A percentile compares a stretch with the other conserved stretches of the same genome.
Evolutionary conservation across 2,888 invertebrate species (phyloP).

Genomic region (Erebia palarica): DNA sequence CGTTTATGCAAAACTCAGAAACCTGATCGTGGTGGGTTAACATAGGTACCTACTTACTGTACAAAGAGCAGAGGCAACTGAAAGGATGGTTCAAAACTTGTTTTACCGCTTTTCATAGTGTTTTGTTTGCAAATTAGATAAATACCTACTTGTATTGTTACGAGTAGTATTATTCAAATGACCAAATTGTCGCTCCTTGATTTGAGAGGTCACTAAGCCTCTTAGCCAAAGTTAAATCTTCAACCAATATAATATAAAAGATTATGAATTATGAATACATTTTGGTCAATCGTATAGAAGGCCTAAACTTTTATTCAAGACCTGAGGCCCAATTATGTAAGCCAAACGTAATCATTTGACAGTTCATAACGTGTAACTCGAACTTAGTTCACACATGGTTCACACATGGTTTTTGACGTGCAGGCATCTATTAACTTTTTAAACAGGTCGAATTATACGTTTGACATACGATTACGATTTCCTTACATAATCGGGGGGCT

Average conservation of each 20-base stretch:
- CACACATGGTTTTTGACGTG: no score
- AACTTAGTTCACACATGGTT: no score
- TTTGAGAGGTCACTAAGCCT: neutral
- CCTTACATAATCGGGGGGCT: no score
- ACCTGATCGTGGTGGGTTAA: neutral
- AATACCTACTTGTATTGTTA: neutral
- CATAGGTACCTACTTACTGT: neutral
- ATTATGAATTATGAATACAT: neutral
- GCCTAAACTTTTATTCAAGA: no score
- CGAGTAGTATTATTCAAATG: neutral
- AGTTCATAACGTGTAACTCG: no score
- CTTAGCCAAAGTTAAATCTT: no score
- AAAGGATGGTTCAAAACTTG: slow-evolving; percentile 3
- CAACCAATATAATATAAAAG: no score
- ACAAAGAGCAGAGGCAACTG: neutral
- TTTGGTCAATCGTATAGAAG: neutral
- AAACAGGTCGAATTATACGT: no score
- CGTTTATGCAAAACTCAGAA: neutral
- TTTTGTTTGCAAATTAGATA: slow-evolving; percentile 5
- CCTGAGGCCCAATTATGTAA: no score
- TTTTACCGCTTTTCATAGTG: neutral
- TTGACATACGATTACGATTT: no score
- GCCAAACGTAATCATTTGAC: no score
- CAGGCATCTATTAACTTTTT: no score
- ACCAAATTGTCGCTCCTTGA: neutral